Base-by-base conservation (phyloP, 2,113 vertebrate genomes). In the Morone saxatilis region DNA sequence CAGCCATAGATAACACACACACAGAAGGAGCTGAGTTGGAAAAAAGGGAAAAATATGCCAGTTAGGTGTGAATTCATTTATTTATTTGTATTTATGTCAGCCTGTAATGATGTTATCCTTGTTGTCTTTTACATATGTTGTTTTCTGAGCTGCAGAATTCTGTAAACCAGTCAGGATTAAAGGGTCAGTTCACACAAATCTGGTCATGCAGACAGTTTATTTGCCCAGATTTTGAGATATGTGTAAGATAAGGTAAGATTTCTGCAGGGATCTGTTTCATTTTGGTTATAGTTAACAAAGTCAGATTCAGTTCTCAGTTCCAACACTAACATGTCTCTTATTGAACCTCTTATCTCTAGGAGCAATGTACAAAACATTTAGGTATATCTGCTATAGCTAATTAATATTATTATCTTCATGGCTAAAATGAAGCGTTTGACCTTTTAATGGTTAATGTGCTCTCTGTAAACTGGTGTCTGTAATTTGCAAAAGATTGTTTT, bases 1-100 rank as follows among this genome's bases (percentile, higher is more conserved):
- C 67, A 57, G 81, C 71, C 56, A 17, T 6, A 71, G 74, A 84
- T 82, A 76, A 75, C 74, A 80, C 62, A 80, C 62, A 41, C 67
- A 72, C 47, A 68, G 48, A 69, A 38, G 80, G 36, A 48, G 71
- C 48, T 6, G 54, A 66, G 76, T 25, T n/a, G 41, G n/a, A 36
- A 16, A 65, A 50, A 72, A 31, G 17, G 36, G 40, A 16, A 53
- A 20, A 25, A 20, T 57, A 53, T 31, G 38, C 47, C 41, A 51
- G 71, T 71, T 59, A 66, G 75, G 45, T 86, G 72, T 69, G 76
- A 78, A 71, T 63, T 71, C 0, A 43, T 60, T 71, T 4, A 67
- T 79, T 69, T 66, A 59, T 79, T 65, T 86, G 68, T 80, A 7
- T 76, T 59, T 59, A 36, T 67, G 19, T 69, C 63, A 54, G 40